Evolutionary conservation across 1,140 invertebrate species (phyloP), one percentile per base, ranked within the genome.

Genomic region (Holcopasites calliopsidis): DNA sequence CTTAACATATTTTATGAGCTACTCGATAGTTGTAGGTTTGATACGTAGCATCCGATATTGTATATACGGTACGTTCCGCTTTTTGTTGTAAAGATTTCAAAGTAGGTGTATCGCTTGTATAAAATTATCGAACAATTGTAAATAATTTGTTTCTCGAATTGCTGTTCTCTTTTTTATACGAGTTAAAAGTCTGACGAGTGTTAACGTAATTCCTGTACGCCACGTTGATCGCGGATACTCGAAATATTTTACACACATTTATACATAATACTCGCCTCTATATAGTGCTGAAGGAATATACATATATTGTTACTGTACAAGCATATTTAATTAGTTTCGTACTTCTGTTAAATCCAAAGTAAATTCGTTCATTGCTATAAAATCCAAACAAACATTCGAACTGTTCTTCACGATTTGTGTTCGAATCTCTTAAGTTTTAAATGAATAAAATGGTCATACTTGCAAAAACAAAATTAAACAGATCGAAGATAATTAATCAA

Each of bases 1-100:
- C 83, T 87, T 86, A 86, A 86, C 74, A 84, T 85, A 83, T 80
- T 80, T 85, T 79, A 84, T 85, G 62, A 58, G 50, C 18, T 68
- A 21, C 60, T 69, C 71, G 57, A 64, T 65, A 71, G 49, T 66
- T 65, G 44, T 54, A 50, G 55, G 33, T n/a, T n/a, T n/a, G n/a
- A n/a, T n/a, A 57, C 23, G 54, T n/a, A 75, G 42, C 26, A 49
- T 75, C 61, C 42, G 47, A 65, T 57, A 35, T 77, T 57, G 50
- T 81, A 73, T 76, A 81, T 54, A 77, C 57, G 72, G 42, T 49
- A 77, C 52, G 40, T 55, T 33, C 60, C 33, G 42, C 42, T 60
- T 58, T 69, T 35, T 50, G 44, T 55, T 69, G 54, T 66, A 72
- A 80, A 65, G 50, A 58, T 52, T 85, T 52, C 60, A 83, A 74